phyloP scores from a whole-genome alignment of 2,797 vertebrate species.

The Girardinus metallicus region DNA sequence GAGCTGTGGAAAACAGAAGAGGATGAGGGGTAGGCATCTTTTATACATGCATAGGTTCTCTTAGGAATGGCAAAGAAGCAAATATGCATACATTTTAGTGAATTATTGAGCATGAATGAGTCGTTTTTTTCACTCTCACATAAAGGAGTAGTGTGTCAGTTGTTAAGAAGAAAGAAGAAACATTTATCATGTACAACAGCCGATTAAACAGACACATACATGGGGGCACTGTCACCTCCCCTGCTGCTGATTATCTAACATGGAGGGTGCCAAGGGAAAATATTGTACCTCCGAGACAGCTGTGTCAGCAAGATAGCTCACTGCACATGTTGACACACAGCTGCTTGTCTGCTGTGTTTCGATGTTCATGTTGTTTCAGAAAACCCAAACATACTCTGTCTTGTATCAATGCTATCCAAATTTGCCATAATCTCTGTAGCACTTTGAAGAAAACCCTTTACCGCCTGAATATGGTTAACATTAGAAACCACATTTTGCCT shows the following conservation, averaged over 20 bases:
- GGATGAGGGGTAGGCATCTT: constrained; percentile 33
- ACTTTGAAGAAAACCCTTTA: not conserved
- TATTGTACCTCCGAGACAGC: constrained; percentile 45
- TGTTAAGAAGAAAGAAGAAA: constrained; percentile 10
- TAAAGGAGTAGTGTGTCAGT: not conserved
- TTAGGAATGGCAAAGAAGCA: not conserved
- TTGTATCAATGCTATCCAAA: not conserved
- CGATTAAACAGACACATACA: constrained; percentile 8
- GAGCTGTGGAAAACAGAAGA: constrained; percentile 38
- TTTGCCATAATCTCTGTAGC: not conserved
- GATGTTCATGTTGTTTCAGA: constrained; percentile 39
- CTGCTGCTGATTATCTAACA: constrained; percentile 28
- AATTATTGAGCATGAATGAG: constrained; percentile 21
- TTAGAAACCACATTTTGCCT: not conserved
- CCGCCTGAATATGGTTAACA: not conserved
- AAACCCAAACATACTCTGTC: constrained; percentile 18
- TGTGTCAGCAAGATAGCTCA: constrained; percentile 61
- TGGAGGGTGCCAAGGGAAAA: constrained; percentile 14
- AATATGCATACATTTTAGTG: not conserved
- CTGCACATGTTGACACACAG: constrained; percentile 37
- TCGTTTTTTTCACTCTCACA: not conserved
- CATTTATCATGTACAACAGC: constrained; percentile 5
- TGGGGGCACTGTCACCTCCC: constrained; percentile 33
- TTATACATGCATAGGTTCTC: constrained; percentile 24
- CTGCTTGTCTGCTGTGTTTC: constrained; percentile 28